Evolutionary conservation across 2,113 vertebrate species (phyloP), one percentile per base, ranked within the genome.

Genomic region (Pycnonotus jocosus): DNA sequence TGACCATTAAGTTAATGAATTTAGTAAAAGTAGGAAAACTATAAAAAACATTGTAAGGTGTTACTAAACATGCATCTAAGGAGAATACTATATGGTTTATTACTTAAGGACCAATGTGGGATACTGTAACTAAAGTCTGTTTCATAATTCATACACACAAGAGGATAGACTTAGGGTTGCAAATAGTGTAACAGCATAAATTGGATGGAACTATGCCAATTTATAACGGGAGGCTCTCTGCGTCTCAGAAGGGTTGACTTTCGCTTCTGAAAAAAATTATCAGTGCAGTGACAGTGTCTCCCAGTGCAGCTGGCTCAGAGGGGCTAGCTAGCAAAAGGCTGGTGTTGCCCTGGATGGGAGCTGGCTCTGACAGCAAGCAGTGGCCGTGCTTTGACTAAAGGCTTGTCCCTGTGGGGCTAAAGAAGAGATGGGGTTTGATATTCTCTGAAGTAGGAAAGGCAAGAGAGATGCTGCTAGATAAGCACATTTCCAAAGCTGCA

Each of bases 81-180:
- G 61, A 58, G 53, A 86, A 33, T 81, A 51, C 56, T 70, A 11
- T 60, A 45, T 71, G n/a, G 60, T 86, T 92, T 95, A 92, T 90
- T 92, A 83, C 79, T 88, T 71, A 68, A 83, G 85, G 71, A 92
- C 31, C 51, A 86, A 45, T 0, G 1, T 60, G 76, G 92, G 56
- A 81, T 93, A 74, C 69, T 84, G 56, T 90, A 96, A 93, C 82
- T 86, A 86, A 95, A 94, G 92, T 81, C 44, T 93, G 53, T 69
- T 96, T 90, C 40, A 64, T 90, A 96, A 95, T 93, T 93, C 72
- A 84, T 64, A 24, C 51, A 53, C 72, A 50, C 88, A 47, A 19
- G 88, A 82, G 94, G 48, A 72, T 83, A 88, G 76, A 60, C 19
- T 80, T 81, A 81, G 0, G 1, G 38, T 92, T 90, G 77, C 53